These are phyloP conservation scores for Podarcis lilfordi DNA, from an alignment of 2,797 vertebrate species.

Conservation along the genomic window DNA sequence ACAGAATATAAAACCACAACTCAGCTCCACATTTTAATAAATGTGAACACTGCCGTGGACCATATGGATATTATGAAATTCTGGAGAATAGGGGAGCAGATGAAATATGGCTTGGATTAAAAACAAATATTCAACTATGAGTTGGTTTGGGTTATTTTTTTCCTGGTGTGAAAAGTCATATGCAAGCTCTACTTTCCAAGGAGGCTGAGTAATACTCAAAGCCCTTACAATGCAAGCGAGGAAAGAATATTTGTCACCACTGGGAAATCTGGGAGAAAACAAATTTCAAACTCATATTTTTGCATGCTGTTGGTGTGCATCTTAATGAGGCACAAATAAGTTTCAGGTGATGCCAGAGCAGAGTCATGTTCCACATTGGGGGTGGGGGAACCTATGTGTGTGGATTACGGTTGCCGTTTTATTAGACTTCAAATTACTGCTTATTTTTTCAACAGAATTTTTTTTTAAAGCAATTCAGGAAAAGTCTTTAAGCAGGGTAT, in stretches of 20 bases:
- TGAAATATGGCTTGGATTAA: constrained; percentile 61
- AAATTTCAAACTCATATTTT: constrained; percentile 56
- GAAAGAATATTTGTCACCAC: constrained; percentile 23
- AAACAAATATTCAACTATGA: constrained; percentile 30
- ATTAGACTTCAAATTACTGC: constrained; percentile 74
- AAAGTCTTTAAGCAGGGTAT: constrained; percentile 64
- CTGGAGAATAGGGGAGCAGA: constrained; percentile 42
- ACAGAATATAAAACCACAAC: constrained; percentile 34
- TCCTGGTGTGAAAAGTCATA: constrained; percentile 50
- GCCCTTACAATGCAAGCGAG: constrained; percentile 1
- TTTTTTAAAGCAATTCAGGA: constrained; percentile 58
- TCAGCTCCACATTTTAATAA: constrained; percentile 61
- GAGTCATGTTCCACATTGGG: constrained; percentile 52
- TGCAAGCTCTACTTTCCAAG: constrained; percentile 37
- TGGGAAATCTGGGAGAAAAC: constrained; percentile 8
- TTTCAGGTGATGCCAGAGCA: constrained; percentile 65
- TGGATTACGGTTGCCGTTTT: constrained; percentile 72
- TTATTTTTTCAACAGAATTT: constrained; percentile 67
- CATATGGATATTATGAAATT: constrained; percentile 42
- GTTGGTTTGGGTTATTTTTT: not conserved
- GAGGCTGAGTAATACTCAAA: constrained; percentile 26
- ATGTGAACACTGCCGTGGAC: constrained; percentile 31
- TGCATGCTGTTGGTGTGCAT: constrained; percentile 51
- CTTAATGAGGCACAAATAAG: constrained; percentile 69
- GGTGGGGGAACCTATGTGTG: constrained; percentile 23